Conservation (phyloP, 2,888 invertebrate species). For the Andrena bicolor region DNA sequence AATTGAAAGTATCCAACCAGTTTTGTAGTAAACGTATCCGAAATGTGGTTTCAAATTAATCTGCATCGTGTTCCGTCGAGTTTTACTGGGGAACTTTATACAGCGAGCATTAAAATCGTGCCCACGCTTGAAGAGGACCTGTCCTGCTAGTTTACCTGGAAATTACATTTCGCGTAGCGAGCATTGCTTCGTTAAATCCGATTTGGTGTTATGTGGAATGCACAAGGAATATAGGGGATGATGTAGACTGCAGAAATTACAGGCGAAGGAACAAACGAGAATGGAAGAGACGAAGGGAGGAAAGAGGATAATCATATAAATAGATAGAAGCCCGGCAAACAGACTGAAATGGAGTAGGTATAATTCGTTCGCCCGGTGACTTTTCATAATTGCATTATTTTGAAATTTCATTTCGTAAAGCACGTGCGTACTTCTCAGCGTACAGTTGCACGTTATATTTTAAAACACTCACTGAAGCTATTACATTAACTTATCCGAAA, state of each 20-base stretch:
- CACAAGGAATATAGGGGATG: slow-evolving; percentile 17
- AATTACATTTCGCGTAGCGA: slow-evolving; percentile 44
- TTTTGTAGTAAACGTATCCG: background rate
- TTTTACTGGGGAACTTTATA: slow-evolving; percentile 7
- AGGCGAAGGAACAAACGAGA: slow-evolving; percentile 15
- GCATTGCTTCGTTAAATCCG: slow-evolving; percentile 51
- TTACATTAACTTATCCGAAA: background rate
- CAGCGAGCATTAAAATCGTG: slow-evolving; percentile 29
- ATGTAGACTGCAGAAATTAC: slow-evolving; percentile 31
- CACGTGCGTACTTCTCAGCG: too few species aligned
- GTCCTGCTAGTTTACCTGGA: slow-evolving; percentile 32
- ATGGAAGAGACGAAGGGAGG: slow-evolving; percentile 10
- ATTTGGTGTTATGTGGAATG: slow-evolving; percentile 44
- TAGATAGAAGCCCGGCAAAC: slow-evolving; percentile 19
- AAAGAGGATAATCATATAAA: slow-evolving; percentile 40
- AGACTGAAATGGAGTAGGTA: slow-evolving; percentile 5
- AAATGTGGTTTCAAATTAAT: slow-evolving; percentile 32
- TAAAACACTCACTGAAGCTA: too few species aligned
- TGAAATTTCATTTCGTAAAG: background rate
- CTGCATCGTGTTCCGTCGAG: slow-evolving; percentile 3
- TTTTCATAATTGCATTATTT: slow-evolving; percentile 19
- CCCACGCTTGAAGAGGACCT: background rate
- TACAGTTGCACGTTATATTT: background rate
- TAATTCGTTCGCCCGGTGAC: slow-evolving; percentile 16
- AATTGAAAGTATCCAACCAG: background rate